Conservation (phyloP, 2,888 invertebrate species). For the Pristionchus maxplancki region DNA sequence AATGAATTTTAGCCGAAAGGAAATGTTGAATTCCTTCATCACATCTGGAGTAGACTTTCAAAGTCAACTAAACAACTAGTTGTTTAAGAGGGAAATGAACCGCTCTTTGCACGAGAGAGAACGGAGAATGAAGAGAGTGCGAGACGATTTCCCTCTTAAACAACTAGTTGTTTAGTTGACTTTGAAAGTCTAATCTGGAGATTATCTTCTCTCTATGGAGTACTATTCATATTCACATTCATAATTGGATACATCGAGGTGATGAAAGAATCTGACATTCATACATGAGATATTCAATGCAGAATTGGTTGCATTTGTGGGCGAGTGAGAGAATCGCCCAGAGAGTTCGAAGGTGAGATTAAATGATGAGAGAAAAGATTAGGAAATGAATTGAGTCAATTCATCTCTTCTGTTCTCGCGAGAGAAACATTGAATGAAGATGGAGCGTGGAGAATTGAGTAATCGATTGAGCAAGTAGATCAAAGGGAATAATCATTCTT, state of each 20-base stretch:
- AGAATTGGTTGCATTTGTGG: conserved; percentile 43
- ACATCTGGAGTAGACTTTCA: neutral
- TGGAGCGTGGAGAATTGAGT: conserved; percentile 36
- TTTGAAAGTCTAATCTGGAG: no score
- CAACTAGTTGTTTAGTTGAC: no score
- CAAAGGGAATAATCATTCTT: neutral
- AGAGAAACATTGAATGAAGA: neutral
- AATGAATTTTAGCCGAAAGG: conserved; percentile 4
- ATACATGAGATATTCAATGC: neutral
- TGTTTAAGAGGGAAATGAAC: no score
- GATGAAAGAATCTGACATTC: neutral
- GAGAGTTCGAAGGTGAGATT: conserved; percentile 23
- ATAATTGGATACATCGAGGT: neutral
- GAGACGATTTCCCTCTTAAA: no score
- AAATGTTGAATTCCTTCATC: conserved; percentile 34
- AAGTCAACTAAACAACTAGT: no score
- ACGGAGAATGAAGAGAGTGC: no score
- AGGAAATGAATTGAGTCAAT: neutral
- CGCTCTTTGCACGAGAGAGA: no score
- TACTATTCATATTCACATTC: neutral
- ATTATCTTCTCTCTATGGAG: conserved; percentile 29
- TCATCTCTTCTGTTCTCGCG: conserved; percentile 11
- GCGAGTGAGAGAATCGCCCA: conserved; percentile 24
- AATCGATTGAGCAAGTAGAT: conserved; percentile 38
- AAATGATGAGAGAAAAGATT: neutral